These are phyloP conservation scores for Lasioglossum villosulum DNA, from an alignment of 2,888 invertebrate species.

Conservation along the genomic window DNA sequence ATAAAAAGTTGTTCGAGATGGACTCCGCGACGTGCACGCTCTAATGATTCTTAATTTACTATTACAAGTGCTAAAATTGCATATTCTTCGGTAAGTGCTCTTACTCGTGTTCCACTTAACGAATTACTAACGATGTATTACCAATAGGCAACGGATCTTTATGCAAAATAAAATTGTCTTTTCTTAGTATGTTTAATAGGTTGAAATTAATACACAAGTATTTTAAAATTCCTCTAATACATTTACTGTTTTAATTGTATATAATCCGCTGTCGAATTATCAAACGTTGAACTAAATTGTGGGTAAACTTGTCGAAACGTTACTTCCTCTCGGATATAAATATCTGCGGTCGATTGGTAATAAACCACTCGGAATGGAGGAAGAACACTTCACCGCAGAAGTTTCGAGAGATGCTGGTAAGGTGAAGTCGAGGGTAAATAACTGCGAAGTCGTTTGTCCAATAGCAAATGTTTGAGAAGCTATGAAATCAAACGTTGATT, in stretches of 20 bases:
- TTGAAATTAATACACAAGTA: too few species aligned
- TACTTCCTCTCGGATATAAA: neutral
- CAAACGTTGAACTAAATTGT: too few species aligned
- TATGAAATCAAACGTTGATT: neutral
- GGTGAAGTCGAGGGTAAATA: neutral
- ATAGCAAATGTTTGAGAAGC: neutral
- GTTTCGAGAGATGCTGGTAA: neutral
- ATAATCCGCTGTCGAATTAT: too few species aligned
- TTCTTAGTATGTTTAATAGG: too few species aligned
- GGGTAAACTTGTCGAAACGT: too few species aligned
- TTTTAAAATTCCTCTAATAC: too few species aligned
- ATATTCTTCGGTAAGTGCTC: too few species aligned
- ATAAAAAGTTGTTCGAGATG: neutral
- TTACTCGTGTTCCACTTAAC: neutral
- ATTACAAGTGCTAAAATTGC: neutral
- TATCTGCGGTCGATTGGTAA: neutral
- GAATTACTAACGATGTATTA: neutral
- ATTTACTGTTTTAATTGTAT: too few species aligned
- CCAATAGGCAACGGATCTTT: too few species aligned
- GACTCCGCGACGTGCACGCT: neutral
- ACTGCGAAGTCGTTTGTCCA: neutral
- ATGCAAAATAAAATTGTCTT: too few species aligned
- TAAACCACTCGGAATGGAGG: neutral
- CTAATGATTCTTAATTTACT: neutral
- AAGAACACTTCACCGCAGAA: neutral